Evolutionary conservation across 2,113 vertebrate genomes (phyloP).

Genomic region (Mugil cephalus): DNA sequence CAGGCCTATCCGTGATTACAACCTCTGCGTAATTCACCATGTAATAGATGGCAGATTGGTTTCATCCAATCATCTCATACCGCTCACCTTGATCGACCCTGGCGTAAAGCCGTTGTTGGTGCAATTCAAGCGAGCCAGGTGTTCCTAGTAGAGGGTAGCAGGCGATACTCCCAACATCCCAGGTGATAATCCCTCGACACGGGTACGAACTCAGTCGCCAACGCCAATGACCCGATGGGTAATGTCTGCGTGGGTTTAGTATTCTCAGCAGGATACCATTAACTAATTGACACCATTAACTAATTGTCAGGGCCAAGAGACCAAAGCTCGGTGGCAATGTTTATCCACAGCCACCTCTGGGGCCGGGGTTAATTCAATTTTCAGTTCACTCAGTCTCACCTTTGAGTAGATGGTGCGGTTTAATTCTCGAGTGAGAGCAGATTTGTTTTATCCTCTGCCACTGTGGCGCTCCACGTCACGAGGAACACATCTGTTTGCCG

Average conservation of each 20-base stretch:
- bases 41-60: no score
- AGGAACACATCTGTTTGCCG: not conserved
- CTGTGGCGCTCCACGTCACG: not conserved
- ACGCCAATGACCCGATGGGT: slow-evolving; percentile 41
- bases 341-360: slow-evolving; percentile 42
- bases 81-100: no score
- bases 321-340: slow-evolving; percentile 5
- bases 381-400: slow-evolving; percentile 1
- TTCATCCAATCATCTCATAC: no score
- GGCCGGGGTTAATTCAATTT: slow-evolving; percentile 37
- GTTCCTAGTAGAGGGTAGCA: slow-evolving; percentile 6
- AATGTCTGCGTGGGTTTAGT: slow-evolving; percentile 25
- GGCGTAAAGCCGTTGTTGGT: no score
- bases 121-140: no score
- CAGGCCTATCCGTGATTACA: no score
- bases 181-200: slow-evolving; percentile 49
- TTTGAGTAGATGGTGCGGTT: slow-evolving; percentile 1
- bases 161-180: slow-evolving; percentile 28
- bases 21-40: no score
- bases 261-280: slow-evolving; percentile 40
- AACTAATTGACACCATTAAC: slow-evolving; percentile 60
- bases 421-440: not conserved
- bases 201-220: not conserved
- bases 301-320: slow-evolving; percentile 55
- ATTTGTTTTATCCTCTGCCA: no score